Base-by-base conservation (phyloP, 2,888 invertebrate species). In the Synanthedon formicaeformis region DNA sequence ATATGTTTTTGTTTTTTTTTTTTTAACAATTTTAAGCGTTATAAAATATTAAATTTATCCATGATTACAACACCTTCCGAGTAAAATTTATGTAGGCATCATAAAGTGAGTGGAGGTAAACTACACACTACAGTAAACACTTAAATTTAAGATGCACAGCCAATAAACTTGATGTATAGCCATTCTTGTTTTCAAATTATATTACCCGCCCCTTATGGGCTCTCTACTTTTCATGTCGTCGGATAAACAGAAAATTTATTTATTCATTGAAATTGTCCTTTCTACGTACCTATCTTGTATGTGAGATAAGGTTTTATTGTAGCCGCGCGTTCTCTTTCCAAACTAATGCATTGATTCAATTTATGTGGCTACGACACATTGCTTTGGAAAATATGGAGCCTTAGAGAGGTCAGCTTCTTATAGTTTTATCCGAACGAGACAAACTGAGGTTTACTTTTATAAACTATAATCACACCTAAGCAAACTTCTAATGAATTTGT, bases 191-290 rank as follows among this genome's bases (percentile, higher is more conserved):
- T 45, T 27, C 23, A 41, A 45, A 52, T 52, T 41, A 41, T 52
- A 45, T 45, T 45, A 45, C n/a, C 34, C 13, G 45, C 45, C 45
- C 45, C 12, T 45, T 45, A 45, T 45, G 45, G 45, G 45, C 45
- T 14, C 45, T 45, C n/a, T 34, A 34, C 34, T 45, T 45, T 12
- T 45, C 45, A 45, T 45, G 45, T 14, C 34, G 14, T 45, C 16
- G 23, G 16, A 16, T 49, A 49, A 49, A 62, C 63, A 64, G 52
- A 60, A 63, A 60, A 62, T 60, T 66, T 66, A 71, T 67, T 63
- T 69, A 72, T 72, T 69, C 71, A 72, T 69, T 62, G 66, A 57
- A 64, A 12, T 45, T 45, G 45, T 45, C 45, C 13, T 45, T 45
- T 45, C 45, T n/a, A 45, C 45, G 45, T 14, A 45, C 14, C 45